phyloP scores from a whole-genome alignment of 2,888 invertebrate genomes.

The Pristionchus mayeri region DNA sequence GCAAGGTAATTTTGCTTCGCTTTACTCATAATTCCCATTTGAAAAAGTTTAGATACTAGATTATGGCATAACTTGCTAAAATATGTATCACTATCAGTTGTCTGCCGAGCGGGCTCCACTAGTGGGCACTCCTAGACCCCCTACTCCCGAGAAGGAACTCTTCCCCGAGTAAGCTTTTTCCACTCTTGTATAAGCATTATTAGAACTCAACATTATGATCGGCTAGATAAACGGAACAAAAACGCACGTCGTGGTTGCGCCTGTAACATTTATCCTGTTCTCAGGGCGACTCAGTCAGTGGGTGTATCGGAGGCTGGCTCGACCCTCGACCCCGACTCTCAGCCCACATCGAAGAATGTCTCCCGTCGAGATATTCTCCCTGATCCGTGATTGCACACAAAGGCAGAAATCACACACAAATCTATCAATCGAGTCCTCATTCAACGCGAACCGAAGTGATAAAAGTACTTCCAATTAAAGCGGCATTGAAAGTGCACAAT shows the following conservation, averaged over 20 bases:
- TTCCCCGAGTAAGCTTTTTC: background rate
- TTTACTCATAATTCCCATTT: background rate
- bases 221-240: no score
- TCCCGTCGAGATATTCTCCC: background rate
- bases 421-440: background rate
- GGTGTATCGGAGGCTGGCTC: background rate
- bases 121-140: background rate
- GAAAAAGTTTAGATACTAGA: background rate
- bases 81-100: background rate
- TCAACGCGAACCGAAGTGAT: slow-evolving; percentile 5
- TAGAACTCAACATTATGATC: no score
- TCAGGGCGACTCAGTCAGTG: background rate
- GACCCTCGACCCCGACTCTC: background rate
- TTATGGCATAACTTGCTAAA: no score
- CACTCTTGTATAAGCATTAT: no score
- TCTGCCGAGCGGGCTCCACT: background rate
- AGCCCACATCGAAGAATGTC: background rate
- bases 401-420: no score
- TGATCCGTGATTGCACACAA: background rate
- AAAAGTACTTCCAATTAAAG: slow-evolving; percentile 21
- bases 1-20: background rate
- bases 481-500: no score
- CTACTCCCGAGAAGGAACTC: background rate
- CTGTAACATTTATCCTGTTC: no score
- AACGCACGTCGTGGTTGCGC: no score